Percentiles rank a stretch among this genome's conserved stretches.
Evolutionary conservation across 2,888 invertebrate genomes (phyloP).

Genomic region (Stenodema calcarata): DNA sequence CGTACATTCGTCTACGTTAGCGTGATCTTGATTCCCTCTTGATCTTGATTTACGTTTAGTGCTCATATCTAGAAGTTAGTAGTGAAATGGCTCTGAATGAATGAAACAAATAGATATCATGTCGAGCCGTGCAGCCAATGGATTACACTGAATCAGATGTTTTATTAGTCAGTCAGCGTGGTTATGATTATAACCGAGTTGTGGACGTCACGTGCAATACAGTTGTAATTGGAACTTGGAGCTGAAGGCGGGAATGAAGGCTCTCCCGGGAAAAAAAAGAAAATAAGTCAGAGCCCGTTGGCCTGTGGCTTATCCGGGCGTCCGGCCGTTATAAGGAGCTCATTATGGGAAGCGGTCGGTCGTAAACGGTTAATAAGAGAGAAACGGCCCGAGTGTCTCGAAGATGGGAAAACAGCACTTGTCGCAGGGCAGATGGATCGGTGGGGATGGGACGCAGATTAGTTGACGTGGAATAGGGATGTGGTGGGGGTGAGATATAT

Average conservation of each 20-base stretch:
- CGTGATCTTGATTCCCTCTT: too few species aligned
- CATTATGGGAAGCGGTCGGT: conserved; percentile 26
- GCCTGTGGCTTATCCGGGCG: background rate
- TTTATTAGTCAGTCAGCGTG: too few species aligned
- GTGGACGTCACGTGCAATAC: background rate
- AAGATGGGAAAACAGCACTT: background rate
- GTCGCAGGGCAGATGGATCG: background rate
- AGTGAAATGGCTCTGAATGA: too few species aligned
- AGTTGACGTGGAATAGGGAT: background rate
- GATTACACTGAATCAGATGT: too few species aligned
- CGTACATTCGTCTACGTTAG: too few species aligned
- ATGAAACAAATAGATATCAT: too few species aligned
- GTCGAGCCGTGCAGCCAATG: too few species aligned
- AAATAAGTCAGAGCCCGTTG: background rate
- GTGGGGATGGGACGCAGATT: background rate
- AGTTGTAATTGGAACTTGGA: background rate
- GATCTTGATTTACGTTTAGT: too few species aligned
- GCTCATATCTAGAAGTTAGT: too few species aligned
- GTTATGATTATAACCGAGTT: too few species aligned
- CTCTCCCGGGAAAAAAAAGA: background rate
- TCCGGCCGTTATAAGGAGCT: background rate
- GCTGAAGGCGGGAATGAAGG: background rate
- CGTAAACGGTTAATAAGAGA: conserved; percentile 13
- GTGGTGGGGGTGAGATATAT: background rate
- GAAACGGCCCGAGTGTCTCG: background rate